phyloP scores from a whole-genome alignment of 2,888 invertebrate species.

The Drosophila fungiperda region DNA sequence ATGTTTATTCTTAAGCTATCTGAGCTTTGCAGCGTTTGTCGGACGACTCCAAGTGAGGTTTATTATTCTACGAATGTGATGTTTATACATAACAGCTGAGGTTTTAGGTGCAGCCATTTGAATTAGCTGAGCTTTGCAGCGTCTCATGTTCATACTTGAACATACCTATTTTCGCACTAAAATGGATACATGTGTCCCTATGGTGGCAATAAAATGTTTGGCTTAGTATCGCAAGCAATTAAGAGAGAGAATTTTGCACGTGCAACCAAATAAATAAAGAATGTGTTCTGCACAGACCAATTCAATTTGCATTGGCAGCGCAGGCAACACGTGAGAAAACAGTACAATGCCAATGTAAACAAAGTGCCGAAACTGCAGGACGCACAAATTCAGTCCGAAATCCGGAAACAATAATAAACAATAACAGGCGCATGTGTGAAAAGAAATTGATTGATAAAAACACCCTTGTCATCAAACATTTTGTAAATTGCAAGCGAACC shows the following conservation, averaged over 20 bases:
- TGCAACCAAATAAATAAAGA: slow-evolving; percentile 70
- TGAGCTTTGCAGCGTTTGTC: too few species aligned
- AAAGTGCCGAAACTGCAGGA: slow-evolving; percentile 23
- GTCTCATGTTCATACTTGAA: too few species aligned
- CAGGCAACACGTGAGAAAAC: slow-evolving; percentile 70
- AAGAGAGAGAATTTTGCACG: slow-evolving; percentile 50
- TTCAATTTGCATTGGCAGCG: slow-evolving; percentile 67
- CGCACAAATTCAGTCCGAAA: slow-evolving; percentile 14
- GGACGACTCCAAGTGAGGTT: too few species aligned
- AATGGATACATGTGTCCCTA: background rate
- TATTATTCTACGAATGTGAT: too few species aligned
- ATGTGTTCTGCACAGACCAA: slow-evolving; percentile 39
- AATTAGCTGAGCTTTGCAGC: too few species aligned
- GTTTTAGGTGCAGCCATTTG: too few species aligned
- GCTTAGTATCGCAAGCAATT: slow-evolving; percentile 48
- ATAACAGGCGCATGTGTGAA: slow-evolving; percentile 22
- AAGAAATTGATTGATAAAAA: slow-evolving; percentile 59
- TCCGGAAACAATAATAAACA: slow-evolving; percentile 25
- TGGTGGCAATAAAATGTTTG: background rate
- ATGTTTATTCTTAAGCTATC: too few species aligned
- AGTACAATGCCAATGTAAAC: slow-evolving; percentile 36
- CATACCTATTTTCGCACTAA: too few species aligned
- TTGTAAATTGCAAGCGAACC: slow-evolving; percentile 43
- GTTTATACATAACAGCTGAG: too few species aligned
- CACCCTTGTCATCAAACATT: slow-evolving; percentile 46